Evolutionary conservation across 2,797 vertebrate species (phyloP), one percentile per base, ranked within the genome.

Genomic region (Phalloptychus januarius): DNA sequence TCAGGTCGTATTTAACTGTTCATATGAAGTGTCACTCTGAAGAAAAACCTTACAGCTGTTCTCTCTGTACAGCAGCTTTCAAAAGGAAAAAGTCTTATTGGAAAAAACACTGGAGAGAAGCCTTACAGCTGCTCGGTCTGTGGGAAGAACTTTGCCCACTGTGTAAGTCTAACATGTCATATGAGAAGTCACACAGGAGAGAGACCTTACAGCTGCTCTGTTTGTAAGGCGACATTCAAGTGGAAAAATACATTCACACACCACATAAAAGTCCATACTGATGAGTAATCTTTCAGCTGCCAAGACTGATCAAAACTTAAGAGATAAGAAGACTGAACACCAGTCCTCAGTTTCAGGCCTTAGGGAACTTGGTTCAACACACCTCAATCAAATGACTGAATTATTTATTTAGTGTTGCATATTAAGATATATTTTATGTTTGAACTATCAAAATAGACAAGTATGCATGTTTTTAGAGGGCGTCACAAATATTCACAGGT

Each of bases 241-340:
- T 50, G 71, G 45, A 48, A 72, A 33, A 46, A 72, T 18, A 46
- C 28, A 4, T 72, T 72, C 16, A 46, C 46, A 11, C 18, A 48
- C n/a, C 70, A 72, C 7, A 33, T 16, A 33, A 72, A 46, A 72
- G 36, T 48, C 42, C 70, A 71, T 46, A 10, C 70, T 20, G 44
- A 75, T 23, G 78, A 79, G 58, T 83, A 75, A 82, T 78, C 65
- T 0, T 80, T 85, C 0, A 23, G 40, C 11, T 85, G 81, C 77
- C 40, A 75, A 0, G 20, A 80, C 0, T 3, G 20, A 74, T 0
- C 76, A 7, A 61, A 61, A 69, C 20, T 77, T 45, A 20, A 71
- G 48, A 50, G 46, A 48, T 18, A 45, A 45, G 45, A 48, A 23
- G 20, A 52, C 23, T 23, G 46, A 0, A 23, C 2, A 52, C 50